Evolutionary conservation across 2,888 invertebrate genomes (phyloP), one percentile per base, ranked within the genome.

Genomic region (Parascotia fuliginaria): DNA sequence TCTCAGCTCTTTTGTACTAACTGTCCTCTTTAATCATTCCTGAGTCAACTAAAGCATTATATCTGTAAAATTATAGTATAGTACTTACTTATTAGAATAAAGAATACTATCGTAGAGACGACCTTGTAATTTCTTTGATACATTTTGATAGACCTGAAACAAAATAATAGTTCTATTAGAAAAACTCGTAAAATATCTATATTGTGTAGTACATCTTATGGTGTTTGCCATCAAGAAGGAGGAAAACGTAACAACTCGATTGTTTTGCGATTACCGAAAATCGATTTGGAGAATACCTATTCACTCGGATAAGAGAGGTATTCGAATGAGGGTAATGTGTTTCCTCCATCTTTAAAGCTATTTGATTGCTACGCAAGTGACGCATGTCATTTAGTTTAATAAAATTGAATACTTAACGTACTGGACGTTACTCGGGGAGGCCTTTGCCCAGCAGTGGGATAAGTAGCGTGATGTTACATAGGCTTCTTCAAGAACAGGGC

Each of bases 31-130:
- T n/a, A n/a, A n/a, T n/a, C n/a, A n/a, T n/a, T n/a, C n/a, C n/a
- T n/a, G n/a, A n/a, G n/a, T n/a, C n/a, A n/a, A n/a, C n/a, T n/a
- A n/a, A n/a, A n/a, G n/a, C n/a, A n/a, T n/a, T n/a, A n/a, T n/a
- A n/a, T n/a, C n/a, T n/a, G n/a, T n/a, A n/a, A n/a, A n/a, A n/a
- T n/a, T n/a, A n/a, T n/a, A n/a, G n/a, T n/a, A 29, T 13, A 24
- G 12, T 59, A 82, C 82, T 75, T 70, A 83, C 82, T 70, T 38
- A 72, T 52, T 43, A 77, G 42, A 37, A 74, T 33, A 32, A 70
- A 55, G 44, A 80, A 46, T 13, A 63, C 55, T 46, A 74, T 43
- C 14, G 72, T 45, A 50, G 60, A 60, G 38, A 61, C 44, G 46
- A 71, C 46, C 55, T 64, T 47, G 45, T 29, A 48, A 24, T 42